Base-by-base conservation (phyloP, 2,888 invertebrate species). In the Andrena bicolor region DNA sequence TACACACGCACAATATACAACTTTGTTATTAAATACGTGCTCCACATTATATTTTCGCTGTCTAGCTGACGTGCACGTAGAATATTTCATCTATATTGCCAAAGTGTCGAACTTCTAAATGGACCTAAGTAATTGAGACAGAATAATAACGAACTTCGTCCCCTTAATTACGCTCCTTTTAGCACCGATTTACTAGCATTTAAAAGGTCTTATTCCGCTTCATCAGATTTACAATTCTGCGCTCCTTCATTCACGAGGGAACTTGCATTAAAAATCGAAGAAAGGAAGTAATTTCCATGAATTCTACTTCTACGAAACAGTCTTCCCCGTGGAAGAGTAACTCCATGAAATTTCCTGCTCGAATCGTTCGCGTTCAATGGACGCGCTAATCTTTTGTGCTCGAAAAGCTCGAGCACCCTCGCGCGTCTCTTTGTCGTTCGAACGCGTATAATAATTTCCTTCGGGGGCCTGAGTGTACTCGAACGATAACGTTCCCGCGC, bases 1-100 rank as follows among this genome's bases (percentile, higher is more conserved):
- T 26, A 41, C 13, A 30, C 51, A 5, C 10, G 13, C n/a, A 30
- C 35, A 20, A 23, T 32, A 51, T 51, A 10, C 60, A 26, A 16
- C 65, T 76, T 70, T 58, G 53, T 72, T 68, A 48, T 68, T 72
- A 49, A 61, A 72, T 23, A 20, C 53, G n/a, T 28, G 23, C 66
- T 35, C 35, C n/a, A 26, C 53, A 23, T 80, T 51, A 61, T 76
- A 35, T 49, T 49, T 26, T 10, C n/a, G 20, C 35, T 23, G 28
- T 49, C 20, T 26, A 5, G 35, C 13, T 28, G 35, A 51, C 8
- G 58, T 2, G 49, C 4, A 32, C 7, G 16, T 8, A n/a, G 8
- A 26, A 10, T 28, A 51, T 13, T 13, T 41, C 41, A 41, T 41
- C 41, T 41, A 13, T 13, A 1, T 41, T 13, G 13, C 41, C 41